Conservation (phyloP, 23 tunicate species). For the Styela plicata region DNA sequence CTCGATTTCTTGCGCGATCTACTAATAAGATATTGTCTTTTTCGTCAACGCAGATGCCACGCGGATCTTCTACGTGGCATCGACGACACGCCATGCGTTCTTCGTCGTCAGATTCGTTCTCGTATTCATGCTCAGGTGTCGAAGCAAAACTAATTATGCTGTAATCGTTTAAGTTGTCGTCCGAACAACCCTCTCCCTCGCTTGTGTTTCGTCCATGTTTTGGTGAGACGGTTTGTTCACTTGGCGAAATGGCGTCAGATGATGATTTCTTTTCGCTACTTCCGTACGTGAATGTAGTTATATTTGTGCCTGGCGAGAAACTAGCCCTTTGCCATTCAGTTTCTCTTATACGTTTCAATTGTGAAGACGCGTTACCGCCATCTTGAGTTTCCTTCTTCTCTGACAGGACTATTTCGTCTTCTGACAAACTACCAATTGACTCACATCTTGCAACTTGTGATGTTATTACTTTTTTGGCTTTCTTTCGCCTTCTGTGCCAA, state of each 20-base stretch:
- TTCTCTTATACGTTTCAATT: not conserved
- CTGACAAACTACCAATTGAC: not conserved
- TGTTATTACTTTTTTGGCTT: not conserved
- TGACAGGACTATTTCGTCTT: not conserved
- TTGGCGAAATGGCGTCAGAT: not conserved
- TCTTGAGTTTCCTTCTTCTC: not conserved
- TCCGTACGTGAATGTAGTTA: not conserved
- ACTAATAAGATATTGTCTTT: slow-evolving; percentile 61
- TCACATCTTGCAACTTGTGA: slow-evolving; percentile 2
- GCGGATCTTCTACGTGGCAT: slow-evolving; percentile 51
- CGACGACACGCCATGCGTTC: slow-evolving; percentile 10
- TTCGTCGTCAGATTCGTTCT: not conserved
- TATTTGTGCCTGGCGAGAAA: not conserved
- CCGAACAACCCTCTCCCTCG: not conserved
- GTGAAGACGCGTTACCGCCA: not conserved
- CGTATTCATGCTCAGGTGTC: not conserved
- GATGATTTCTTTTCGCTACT: not conserved
- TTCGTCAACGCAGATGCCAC: slow-evolving; percentile 75
- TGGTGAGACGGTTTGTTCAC: not conserved
- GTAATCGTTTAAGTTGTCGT: not conserved
- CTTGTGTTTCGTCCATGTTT: not conserved
- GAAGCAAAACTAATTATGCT: not conserved
- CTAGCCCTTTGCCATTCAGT: not conserved
- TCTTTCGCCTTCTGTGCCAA: not conserved
- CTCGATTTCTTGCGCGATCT: slow-evolving; percentile 32